Conservation (phyloP, 2,113 vertebrate genomes). For the Grammomys surdaster region DNA sequence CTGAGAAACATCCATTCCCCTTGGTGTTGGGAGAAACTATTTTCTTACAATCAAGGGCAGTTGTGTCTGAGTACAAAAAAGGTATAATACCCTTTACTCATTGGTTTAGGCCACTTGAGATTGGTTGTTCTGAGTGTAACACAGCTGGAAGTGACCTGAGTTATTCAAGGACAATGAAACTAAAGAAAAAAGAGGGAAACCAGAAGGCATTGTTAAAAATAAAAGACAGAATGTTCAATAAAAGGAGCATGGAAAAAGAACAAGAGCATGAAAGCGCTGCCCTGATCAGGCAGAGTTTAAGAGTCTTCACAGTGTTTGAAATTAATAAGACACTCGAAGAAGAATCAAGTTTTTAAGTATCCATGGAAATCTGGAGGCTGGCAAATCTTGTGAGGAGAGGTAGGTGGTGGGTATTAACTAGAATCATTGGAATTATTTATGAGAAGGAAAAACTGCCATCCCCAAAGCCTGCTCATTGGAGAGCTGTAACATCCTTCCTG, state of each 20-base stretch:
- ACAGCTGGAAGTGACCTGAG: neutral
- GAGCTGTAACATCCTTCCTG: neutral
- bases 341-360: neutral
- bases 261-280: neutral
- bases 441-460: neutral
- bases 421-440: neutral
- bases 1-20: neutral
- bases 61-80: neutral
- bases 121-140: neutral
- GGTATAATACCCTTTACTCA: neutral
- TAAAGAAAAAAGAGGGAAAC: neutral
- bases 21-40: neutral
- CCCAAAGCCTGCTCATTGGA: neutral
- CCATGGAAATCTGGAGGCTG: neutral
- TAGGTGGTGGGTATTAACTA: neutral
- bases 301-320: neutral
- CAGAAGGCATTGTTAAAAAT: neutral
- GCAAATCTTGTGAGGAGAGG: neutral
- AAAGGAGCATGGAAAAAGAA: neutral
- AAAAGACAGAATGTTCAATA: neutral
- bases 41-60: neutral
- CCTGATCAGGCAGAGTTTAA: neutral
- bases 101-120: neutral
- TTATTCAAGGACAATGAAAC: neutral
- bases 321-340: neutral